phyloP scores from a whole-genome alignment of 2,888 invertebrate genomes.

The Arrhopalites spinosus region DNA sequence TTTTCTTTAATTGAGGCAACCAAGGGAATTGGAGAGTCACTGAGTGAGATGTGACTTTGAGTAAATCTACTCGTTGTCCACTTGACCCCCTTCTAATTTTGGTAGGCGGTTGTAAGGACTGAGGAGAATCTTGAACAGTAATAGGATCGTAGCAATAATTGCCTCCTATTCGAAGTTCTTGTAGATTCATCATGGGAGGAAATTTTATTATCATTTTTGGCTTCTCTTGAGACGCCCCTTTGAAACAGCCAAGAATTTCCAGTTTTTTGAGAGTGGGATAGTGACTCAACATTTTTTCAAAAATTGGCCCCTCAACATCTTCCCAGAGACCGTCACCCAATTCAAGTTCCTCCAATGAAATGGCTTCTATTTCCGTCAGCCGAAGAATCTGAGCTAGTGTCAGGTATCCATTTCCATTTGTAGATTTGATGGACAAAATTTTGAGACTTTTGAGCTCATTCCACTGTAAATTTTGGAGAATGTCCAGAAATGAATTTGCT shows the following conservation, averaged over 20 bases:
- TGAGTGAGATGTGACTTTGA: neutral
- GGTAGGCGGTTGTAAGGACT: no score
- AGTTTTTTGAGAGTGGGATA: conserved; percentile 38
- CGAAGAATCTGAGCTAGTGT: conserved; percentile 8
- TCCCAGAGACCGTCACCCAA: conserved; percentile 48
- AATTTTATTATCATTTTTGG: conserved; percentile 37
- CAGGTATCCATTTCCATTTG: conserved; percentile 22
- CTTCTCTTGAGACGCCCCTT: conserved; percentile 38
- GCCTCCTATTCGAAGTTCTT: conserved; percentile 43
- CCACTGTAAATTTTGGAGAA: neutral
- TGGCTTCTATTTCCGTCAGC: neutral
- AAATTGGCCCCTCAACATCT: conserved; percentile 35
- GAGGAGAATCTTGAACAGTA: no score
- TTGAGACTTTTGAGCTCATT: conserved; percentile 24
- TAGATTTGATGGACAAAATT: conserved; percentile 24
- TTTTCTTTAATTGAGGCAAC: conserved; percentile 25
- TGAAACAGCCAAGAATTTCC: conserved; percentile 44
- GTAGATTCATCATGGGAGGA: conserved; percentile 35
- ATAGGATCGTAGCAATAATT: conserved; percentile 50
- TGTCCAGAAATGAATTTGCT: neutral
- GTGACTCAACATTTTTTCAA: conserved; percentile 39
- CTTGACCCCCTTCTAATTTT: no score
- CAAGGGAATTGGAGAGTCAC: conserved; percentile 1
- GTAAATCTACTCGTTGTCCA: no score
- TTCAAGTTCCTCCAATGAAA: conserved; percentile 33